Conservation (phyloP, 2,797 vertebrate genomes). For the Hydrophis major region DNA sequence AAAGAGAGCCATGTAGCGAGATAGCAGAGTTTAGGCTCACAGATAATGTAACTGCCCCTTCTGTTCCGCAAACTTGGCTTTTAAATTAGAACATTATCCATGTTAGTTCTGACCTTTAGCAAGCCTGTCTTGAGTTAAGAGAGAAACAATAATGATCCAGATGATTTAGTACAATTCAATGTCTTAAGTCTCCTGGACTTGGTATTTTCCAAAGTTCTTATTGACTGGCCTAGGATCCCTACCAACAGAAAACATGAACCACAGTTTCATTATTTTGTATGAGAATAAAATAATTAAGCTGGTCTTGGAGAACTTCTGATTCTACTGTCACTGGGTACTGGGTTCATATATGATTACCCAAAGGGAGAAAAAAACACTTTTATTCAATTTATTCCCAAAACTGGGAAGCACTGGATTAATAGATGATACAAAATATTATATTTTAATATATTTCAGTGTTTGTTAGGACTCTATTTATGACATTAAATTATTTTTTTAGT, state of each 20-base stretch:
- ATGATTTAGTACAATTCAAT: not conserved
- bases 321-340: not conserved
- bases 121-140: not conserved
- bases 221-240: not conserved
- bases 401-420: not conserved
- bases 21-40: not conserved
- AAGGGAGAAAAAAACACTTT: not conserved
- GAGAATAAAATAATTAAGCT: not conserved
- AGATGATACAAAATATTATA: not conserved
- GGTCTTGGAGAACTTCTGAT: not conserved
- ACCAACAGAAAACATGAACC: not conserved
- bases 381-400: not conserved
- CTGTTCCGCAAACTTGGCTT: not conserved
- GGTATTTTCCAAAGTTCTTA: not conserved
- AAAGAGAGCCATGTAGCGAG: conserved; percentile 1
- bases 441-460: not conserved
- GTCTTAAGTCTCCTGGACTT: not conserved
- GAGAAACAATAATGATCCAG: not conserved
- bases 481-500: not conserved
- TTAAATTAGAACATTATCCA: not conserved
- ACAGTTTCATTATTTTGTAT: not conserved
- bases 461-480: not conserved
- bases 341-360: not conserved
- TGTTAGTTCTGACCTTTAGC: not conserved
- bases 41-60: accelerated